Percentiles rank a stretch among this genome's conserved stretches.
phyloP scores from a whole-genome alignment of 2,888 invertebrate genomes.

The Euzophera pinguis region DNA sequence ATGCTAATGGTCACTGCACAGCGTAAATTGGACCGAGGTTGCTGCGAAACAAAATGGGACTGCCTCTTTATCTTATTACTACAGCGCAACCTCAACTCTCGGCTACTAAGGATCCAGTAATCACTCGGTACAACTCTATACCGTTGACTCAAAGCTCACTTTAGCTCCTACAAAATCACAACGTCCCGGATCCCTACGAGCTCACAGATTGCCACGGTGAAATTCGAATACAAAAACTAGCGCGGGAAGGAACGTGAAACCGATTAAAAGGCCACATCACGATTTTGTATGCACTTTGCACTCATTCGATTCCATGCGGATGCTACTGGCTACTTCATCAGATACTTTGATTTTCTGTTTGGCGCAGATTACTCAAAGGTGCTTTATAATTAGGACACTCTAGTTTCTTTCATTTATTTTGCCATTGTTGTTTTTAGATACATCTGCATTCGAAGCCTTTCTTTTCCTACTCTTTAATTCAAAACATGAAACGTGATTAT shows the following conservation, averaged over 20 bases:
- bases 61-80: conserved; percentile 76
- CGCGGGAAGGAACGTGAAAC: conserved; percentile 75
- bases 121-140: conserved; percentile 46
- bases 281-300: conserved; percentile 80
- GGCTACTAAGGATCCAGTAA: conserved; percentile 28
- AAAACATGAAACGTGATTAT: conserved; percentile 12
- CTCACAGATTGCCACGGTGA: conserved; percentile 69
- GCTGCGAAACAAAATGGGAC: conserved; percentile 72
- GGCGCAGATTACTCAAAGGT: conserved; percentile 59
- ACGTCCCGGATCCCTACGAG: conserved; percentile 48
- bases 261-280: conserved; percentile 79
- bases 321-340: conserved; percentile 50
- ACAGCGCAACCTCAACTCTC: conserved; percentile 44
- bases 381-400: conserved; percentile 66
- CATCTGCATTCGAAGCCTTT: conserved; percentile 15
- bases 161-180: conserved; percentile 34
- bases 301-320: conserved; percentile 66
- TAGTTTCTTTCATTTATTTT: conserved; percentile 19
- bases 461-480: conserved; percentile 19
- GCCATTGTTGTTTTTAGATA: conserved; percentile 17
- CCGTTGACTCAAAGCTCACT: conserved; percentile 42
- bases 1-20: conserved; percentile 74
- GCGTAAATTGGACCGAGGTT: conserved; percentile 76
- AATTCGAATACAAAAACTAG: conserved; percentile 76
- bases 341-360: conserved; percentile 65